Conservation (phyloP, 2,888 invertebrate genomes). For the Hirtodrosophila cameraria region DNA sequence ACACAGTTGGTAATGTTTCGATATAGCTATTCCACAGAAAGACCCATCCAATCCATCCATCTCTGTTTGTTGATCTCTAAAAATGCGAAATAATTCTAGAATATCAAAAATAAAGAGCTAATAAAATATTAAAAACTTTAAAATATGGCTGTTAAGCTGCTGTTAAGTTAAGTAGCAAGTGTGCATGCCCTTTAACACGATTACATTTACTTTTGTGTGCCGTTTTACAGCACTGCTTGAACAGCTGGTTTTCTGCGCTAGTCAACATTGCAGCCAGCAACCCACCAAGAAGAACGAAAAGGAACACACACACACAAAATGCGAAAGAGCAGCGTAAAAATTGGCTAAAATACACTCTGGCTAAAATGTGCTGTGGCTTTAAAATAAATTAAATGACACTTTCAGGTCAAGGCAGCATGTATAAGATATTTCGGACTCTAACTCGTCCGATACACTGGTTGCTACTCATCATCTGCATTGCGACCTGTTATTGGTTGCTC, state of each 20-base stretch:
- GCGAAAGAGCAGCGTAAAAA: conserved; percentile 25
- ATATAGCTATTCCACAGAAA: too few species aligned
- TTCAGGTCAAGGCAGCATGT: conserved; percentile 35
- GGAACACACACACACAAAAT: conserved; percentile 26
- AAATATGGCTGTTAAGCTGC: too few species aligned
- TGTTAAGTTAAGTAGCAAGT: too few species aligned
- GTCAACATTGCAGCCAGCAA: conserved; percentile 32
- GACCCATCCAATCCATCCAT: too few species aligned
- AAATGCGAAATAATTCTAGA: too few species aligned
- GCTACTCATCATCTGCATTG: conserved; percentile 70
- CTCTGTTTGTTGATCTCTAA: too few species aligned
- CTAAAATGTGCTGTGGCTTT: conserved; percentile 38
- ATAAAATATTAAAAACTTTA: too few species aligned
- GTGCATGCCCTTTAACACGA: not conserved
- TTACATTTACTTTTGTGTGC: not conserved
- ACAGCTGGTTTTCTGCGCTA: conserved; percentile 43
- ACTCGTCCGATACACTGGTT: conserved; percentile 80
- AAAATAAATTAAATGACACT: conserved; percentile 12
- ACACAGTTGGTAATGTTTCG: too few species aligned
- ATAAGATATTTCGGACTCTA: conserved; percentile 75
- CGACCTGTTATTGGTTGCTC: conserved; percentile 81
- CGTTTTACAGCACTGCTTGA: not conserved
- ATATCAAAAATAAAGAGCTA: too few species aligned
- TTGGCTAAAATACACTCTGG: conserved; percentile 27
- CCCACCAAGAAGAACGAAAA: conserved; percentile 5